Percentiles rank a stretch among this genome's conserved stretches.
Conservation (phyloP, 2,797 vertebrate genomes). For the Dicrostonyx torquatus region DNA sequence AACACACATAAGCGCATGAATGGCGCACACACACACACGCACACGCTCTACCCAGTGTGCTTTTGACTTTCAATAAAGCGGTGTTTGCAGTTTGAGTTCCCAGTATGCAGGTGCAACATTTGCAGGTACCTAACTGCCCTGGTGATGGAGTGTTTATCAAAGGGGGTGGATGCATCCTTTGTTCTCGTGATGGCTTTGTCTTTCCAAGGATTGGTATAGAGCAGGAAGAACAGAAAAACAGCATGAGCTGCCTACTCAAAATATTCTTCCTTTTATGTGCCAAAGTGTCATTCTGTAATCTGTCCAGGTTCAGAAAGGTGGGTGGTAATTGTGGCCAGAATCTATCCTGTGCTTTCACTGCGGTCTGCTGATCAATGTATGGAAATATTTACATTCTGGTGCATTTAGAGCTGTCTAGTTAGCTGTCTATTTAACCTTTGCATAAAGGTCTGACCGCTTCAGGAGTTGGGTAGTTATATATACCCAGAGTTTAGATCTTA, state of each 20-base stretch:
- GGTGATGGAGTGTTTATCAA: neutral
- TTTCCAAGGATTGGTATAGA: slow-evolving; percentile 69
- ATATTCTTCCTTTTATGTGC: slow-evolving; percentile 40
- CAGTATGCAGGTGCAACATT: neutral
- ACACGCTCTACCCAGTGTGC: neutral
- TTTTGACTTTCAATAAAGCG: slow-evolving; percentile 5
- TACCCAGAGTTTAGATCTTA: slow-evolving; percentile 63
- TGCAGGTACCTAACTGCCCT: neutral
- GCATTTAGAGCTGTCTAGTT: slow-evolving; percentile 48
- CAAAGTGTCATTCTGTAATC: slow-evolving; percentile 48
- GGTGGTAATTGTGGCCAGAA: neutral
- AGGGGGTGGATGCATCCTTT: slow-evolving; percentile 39
- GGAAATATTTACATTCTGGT: neutral
- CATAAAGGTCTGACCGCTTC: neutral
- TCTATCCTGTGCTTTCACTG: slow-evolving; percentile 1
- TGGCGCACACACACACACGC: too few species aligned
- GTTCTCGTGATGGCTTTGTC: slow-evolving; percentile 56
- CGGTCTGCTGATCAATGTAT: neutral
- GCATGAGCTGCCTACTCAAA: slow-evolving; percentile 1
- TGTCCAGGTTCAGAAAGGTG: slow-evolving; percentile 52
- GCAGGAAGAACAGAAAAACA: slow-evolving; percentile 38
- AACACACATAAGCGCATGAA: neutral
- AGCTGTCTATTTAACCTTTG: neutral
- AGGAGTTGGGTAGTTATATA: slow-evolving; percentile 23
- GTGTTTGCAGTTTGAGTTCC: slow-evolving; percentile 15